phyloP scores from a whole-genome alignment of 2,113 vertebrate species.

The Percopsis transmontana region DNA sequence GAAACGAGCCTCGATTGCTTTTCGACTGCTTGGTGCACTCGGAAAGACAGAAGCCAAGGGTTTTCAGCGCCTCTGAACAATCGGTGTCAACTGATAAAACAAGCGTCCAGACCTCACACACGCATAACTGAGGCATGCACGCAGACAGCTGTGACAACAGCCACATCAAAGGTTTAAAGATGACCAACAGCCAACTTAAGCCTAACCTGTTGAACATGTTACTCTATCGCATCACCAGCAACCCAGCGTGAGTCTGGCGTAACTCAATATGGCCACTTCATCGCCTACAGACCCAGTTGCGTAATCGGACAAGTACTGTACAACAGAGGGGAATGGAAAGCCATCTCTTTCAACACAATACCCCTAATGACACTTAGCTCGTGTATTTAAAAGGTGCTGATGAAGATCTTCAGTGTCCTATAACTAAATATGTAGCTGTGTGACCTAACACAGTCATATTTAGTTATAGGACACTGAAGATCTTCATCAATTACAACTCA shows the following conservation, averaged over 20 bases:
- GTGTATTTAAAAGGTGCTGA: neutral
- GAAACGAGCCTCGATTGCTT: neutral
- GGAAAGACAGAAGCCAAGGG: constrained; percentile 41
- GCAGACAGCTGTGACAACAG: constrained; percentile 74
- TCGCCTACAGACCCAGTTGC: neutral
- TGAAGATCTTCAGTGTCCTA: neutral
- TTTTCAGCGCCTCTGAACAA: constrained; percentile 51
- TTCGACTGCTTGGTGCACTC: neutral
- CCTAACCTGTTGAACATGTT: constrained; percentile 44
- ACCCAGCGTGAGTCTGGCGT: neutral
- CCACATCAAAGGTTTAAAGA: constrained; percentile 56
- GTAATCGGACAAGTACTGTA: constrained; percentile 7
- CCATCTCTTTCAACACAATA: neutral
- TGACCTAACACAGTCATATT: no score
- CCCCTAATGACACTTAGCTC: neutral
- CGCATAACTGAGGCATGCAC: constrained; percentile 53
- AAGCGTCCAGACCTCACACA: constrained; percentile 37
- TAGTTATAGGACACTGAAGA: no score
- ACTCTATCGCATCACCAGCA: neutral
- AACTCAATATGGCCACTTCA: neutral
- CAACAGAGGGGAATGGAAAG: neutral
- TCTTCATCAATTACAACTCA: no score
- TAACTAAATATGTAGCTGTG: no score
- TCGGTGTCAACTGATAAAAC: constrained; percentile 68
- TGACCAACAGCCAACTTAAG: constrained; percentile 27